Base-by-base conservation (phyloP, 2,888 invertebrate species). In the Papilio gigon region DNA sequence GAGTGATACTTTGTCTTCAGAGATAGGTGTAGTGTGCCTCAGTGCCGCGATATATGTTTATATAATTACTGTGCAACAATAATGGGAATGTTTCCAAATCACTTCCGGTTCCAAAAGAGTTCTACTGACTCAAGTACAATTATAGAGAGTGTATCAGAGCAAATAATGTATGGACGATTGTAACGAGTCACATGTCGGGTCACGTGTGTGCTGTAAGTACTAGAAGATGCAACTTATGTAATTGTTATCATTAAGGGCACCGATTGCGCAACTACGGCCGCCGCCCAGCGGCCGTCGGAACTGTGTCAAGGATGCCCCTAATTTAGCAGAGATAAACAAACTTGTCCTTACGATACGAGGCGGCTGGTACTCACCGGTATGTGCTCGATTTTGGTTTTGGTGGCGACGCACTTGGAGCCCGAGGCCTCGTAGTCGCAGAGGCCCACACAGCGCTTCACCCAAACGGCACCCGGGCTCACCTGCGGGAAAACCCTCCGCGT, bases 381-480 rank as follows among this genome's bases (percentile, higher is more conserved):
- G 65, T 86, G 78, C 59, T 84, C 80, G 60, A 75, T 80, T 70
- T 70, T 78, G 12, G 80, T 84, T 64, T 82, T 83, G 4, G 80
- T 82, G 44, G 90, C 78, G 44, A 85, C 79, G 77, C 91, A 92
- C 33, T 78, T 76, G 67, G 85, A 82, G 62, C 85, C 87, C 0
- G 78, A 77, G 68, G 78, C 80, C 44, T 83, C 84, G 72, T 81
- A 85, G 77, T 87, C 87, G 78, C 91, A 91, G 62, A 90, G 84
- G 9, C 91, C 91, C 65, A 88, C 86, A 76, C 91, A 92, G 12
- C 88, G 81, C 73, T 90, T 90, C 65, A 91, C 88, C 91, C 91
- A 92, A 70, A 90, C 88, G 5, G 88, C 85, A 53, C 87, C 83
- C 4, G 91, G 91, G 70, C 79, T 87, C 73, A 91, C 83, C 91